Conservation (phyloP, 2,797 vertebrate genomes). For the Poecilia gillii region DNA sequence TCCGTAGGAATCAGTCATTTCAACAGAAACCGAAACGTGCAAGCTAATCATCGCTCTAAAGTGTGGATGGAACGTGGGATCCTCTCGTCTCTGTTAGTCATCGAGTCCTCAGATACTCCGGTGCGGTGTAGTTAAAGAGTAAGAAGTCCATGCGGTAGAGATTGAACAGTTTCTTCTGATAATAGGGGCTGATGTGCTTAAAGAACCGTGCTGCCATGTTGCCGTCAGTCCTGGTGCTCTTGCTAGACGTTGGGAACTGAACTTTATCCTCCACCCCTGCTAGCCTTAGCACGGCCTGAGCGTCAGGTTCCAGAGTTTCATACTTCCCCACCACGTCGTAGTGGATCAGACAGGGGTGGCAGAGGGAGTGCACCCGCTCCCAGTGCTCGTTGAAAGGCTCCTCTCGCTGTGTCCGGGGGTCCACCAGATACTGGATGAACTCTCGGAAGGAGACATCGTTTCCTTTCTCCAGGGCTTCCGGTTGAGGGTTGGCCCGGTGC, state of each 20-base stretch:
- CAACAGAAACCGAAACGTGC: conserved; percentile 46
- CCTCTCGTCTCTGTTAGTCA: conserved; percentile 57
- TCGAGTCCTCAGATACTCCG: conserved; percentile 86
- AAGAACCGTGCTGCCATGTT: conserved; percentile 89
- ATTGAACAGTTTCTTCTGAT: conserved; percentile 93
- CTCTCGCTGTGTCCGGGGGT: conserved; percentile 88
- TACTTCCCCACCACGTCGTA: conserved; percentile 96
- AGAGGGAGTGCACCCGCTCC: conserved; percentile 93
- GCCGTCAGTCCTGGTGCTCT: conserved; percentile 82
- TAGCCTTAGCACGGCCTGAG: conserved; percentile 86
- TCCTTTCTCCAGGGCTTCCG: conserved; percentile 83
- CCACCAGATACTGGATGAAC: conserved; percentile 93
- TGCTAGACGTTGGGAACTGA: conserved; percentile 85
- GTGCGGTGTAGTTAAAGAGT: conserved; percentile 95
- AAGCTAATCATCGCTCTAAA: conserved; percentile 14
- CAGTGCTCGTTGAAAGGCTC: conserved; percentile 96
- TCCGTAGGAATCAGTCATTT: not conserved
- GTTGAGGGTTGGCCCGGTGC: conserved; percentile 82
- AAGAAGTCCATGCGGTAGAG: conserved; percentile 96
- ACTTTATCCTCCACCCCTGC: conserved; percentile 79
- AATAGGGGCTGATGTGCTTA: conserved; percentile 89
- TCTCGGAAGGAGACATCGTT: conserved; percentile 90
- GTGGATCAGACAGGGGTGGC: conserved; percentile 94
- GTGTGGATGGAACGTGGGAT: not conserved
- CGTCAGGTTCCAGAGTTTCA: conserved; percentile 90